Conservation (phyloP, 2,797 vertebrate genomes). For the Benthosema pterotum region DNA sequence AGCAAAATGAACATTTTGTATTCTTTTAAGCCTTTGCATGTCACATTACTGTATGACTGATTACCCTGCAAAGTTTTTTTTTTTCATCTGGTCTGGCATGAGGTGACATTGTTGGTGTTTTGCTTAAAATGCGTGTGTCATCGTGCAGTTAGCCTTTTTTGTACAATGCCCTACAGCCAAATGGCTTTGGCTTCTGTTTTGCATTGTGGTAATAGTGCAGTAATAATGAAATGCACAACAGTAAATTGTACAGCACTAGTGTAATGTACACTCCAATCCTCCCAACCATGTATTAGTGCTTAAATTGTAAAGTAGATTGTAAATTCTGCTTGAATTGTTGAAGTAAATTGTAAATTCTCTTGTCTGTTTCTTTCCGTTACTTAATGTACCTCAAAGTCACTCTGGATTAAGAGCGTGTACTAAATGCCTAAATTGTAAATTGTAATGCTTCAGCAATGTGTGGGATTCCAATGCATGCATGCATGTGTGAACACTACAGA, state of each 20-base stretch:
- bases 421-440: too few species aligned
- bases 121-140: conserved; percentile 32
- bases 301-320: too few species aligned
- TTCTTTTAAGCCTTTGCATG: too few species aligned
- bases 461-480: conserved; percentile 8
- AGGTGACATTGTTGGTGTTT: conserved; percentile 13
- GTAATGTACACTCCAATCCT: too few species aligned
- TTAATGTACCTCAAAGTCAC: too few species aligned
- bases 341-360: too few species aligned
- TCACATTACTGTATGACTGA: background rate
- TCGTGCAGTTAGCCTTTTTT: conserved; percentile 29
- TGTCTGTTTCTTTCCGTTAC: too few species aligned
- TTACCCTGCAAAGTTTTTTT: too few species aligned
- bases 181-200: conserved; percentile 27
- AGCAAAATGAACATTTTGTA: too few species aligned
- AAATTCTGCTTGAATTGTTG: too few species aligned
- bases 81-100: background rate
- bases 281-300: too few species aligned
- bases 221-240: conserved; percentile 19
- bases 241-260: conserved; percentile 24
- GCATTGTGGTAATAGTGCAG: background rate
- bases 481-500: background rate
- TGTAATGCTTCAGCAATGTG: conserved; percentile 25
- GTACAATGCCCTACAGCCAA: conserved; percentile 33
- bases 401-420: too few species aligned